phyloP scores from a whole-genome alignment of 2,113 vertebrate species.

The Vombatus ursinus region DNA sequence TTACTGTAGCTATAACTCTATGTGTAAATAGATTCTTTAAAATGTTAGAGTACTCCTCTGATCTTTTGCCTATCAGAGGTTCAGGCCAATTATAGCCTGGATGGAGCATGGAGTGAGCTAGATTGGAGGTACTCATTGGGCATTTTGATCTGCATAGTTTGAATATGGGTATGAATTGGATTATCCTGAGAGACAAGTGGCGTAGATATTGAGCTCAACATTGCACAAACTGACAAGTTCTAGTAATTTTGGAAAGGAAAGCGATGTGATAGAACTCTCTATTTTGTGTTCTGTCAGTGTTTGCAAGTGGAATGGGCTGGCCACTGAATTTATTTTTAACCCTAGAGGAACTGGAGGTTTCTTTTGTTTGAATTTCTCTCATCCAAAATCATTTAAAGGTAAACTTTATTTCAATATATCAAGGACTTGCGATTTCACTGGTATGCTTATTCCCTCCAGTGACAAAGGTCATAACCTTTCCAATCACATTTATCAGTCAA shows the following conservation, averaged over 20 bases:
- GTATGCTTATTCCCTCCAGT: not conserved
- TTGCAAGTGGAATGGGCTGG: not conserved
- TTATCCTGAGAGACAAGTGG: not conserved
- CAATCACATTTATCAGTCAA: not conserved
- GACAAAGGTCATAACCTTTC: not conserved
- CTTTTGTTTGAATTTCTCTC: not conserved
- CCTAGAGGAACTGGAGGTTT: not conserved
- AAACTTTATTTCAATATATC: not conserved
- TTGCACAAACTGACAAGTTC: not conserved
- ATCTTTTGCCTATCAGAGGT: not conserved
- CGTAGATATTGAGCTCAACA: not conserved
- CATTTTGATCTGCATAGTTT: not conserved
- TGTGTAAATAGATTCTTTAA: too few species aligned
- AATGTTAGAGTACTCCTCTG: not conserved
- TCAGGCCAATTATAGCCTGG: not conserved
- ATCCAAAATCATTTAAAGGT: not conserved
- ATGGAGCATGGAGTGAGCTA: too few species aligned
- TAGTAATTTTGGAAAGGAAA: not conserved
- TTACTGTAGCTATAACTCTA: too few species aligned
- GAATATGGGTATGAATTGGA: not conserved
- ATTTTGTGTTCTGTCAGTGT: not conserved
- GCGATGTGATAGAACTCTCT: not conserved
- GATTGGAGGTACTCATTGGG: not conserved
- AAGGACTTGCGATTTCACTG: not conserved
- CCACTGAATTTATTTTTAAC: not conserved